These are phyloP conservation scores for Drosophila carrolli DNA, from an alignment of 1,140 invertebrate species.

Conservation along the genomic window DNA sequence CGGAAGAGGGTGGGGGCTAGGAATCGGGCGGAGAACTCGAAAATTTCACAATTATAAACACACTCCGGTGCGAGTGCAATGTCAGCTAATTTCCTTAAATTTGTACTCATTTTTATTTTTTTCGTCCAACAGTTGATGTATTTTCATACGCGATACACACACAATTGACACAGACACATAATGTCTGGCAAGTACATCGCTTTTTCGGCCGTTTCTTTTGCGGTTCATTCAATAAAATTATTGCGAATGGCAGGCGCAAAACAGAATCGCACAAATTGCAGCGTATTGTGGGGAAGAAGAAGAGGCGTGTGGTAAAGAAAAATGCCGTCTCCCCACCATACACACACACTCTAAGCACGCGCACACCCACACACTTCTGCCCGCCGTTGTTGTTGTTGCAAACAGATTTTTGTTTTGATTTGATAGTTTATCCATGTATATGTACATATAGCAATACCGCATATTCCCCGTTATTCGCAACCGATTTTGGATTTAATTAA, in stretches of 20 bases:
- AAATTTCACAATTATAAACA: constrained; percentile 38
- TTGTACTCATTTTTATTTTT: constrained; percentile 5
- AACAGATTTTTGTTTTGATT: constrained; percentile 56
- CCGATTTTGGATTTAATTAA: constrained; percentile 63
- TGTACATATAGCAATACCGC: constrained; percentile 14
- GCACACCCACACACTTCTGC: constrained; percentile 8
- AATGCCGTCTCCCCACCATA: constrained; percentile 62
- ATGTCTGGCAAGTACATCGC: constrained; percentile 63
- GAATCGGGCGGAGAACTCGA: constrained; percentile 16
- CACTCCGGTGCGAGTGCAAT: constrained; percentile 27
- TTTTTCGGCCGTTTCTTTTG: constrained; percentile 70
- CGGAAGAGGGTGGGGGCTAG: background rate
- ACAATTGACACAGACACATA: constrained; percentile 36
- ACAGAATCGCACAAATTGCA: constrained; percentile 79
- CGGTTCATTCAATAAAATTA: constrained; percentile 80
- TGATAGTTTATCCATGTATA: constrained; percentile 9
- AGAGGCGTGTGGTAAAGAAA: constrained; percentile 67
- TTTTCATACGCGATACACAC: constrained; percentile 54
- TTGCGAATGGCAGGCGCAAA: constrained; percentile 76
- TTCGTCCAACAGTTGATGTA: constrained; percentile 27
- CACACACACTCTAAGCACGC: constrained; percentile 9
- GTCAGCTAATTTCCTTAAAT: constrained; percentile 30
- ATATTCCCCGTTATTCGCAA: constrained; percentile 30
- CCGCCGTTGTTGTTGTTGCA: constrained; percentile 46
- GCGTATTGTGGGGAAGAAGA: constrained; percentile 65